Conservation (phyloP, 2,888 invertebrate species). For the Zaprionus bogoriensis region DNA sequence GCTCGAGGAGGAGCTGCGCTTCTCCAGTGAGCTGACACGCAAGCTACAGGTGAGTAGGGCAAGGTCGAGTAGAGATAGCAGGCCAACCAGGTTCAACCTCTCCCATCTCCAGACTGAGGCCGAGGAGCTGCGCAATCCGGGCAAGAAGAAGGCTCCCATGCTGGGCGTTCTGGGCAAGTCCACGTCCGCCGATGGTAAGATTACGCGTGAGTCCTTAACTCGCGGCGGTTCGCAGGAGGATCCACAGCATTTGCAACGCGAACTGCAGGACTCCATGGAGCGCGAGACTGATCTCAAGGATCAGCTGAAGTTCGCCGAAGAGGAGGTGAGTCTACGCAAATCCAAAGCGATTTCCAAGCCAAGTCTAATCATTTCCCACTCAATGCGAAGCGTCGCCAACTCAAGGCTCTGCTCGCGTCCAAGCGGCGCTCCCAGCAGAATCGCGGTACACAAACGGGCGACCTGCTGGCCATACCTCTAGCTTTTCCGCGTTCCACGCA, state of each 20-base stretch:
- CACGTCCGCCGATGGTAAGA: conserved; percentile 87
- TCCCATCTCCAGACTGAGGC: conserved; percentile 73
- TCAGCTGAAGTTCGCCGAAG: conserved; percentile 95
- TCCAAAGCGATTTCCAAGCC: too few species aligned
- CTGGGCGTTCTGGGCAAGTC: conserved; percentile 85
- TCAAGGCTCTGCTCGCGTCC: too few species aligned
- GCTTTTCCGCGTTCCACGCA: conserved; percentile 80
- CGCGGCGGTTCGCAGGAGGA: conserved; percentile 92
- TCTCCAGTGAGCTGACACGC: conserved; percentile 89
- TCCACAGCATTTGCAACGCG: conserved; percentile 91
- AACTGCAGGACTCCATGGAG: conserved; percentile 95
- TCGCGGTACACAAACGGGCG: conserved; percentile 80
- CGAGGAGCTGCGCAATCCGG: conserved; percentile 79
- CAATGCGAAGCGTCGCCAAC: conserved; percentile 48
- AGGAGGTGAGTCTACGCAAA: conserved; percentile 86
- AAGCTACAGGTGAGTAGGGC: conserved; percentile 85
- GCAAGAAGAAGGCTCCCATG: conserved; percentile 85
- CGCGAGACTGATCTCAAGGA: conserved; percentile 96
- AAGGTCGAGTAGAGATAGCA: background rate
- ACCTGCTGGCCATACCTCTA: conserved; percentile 49
- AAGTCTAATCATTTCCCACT: too few species aligned
- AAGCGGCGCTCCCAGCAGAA: conserved; percentile 51
- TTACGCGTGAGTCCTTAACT: conserved; percentile 89
- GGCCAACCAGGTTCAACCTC: background rate
- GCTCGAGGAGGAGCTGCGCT: conserved; percentile 92